Evolutionary conservation across 2,113 vertebrate genomes (phyloP).

Genomic region (Scalopus aquaticus): DNA sequence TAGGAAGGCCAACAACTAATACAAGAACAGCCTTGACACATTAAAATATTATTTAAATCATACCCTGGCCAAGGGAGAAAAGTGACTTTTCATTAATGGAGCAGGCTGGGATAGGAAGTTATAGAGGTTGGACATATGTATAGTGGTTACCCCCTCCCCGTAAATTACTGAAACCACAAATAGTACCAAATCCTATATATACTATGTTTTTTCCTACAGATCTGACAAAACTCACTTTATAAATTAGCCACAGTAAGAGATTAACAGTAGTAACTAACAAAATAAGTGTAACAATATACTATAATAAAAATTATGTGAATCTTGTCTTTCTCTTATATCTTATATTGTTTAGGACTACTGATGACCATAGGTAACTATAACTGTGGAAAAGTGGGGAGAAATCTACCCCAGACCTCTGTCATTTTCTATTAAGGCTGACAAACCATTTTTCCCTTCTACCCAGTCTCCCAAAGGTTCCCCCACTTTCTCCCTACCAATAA

Average conservation of each 20-base stretch:
- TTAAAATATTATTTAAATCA: constrained; percentile 11
- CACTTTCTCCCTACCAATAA: not conserved
- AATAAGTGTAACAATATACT: not conserved
- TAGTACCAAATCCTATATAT: not conserved
- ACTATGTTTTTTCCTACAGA: not conserved
- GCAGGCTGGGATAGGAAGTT: not conserved
- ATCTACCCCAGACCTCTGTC: not conserved
- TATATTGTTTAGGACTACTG: not conserved
- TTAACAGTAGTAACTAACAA: not conserved
- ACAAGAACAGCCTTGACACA: not conserved
- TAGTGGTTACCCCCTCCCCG: not conserved
- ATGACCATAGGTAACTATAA: not conserved
- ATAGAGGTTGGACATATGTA: not conserved
- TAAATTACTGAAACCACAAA: not conserved
- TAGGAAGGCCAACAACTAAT: not conserved
- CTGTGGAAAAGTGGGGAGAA: not conserved
- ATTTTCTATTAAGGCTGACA: constrained; percentile 7
- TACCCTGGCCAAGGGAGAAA: not conserved
- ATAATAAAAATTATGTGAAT: not conserved
- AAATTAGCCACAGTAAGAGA: not conserved
- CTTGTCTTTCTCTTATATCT: not conserved
- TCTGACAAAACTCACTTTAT: not conserved
- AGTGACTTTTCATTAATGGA: not conserved
- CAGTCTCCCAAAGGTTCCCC: constrained; percentile 3
- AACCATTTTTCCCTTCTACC: not conserved